Evolutionary conservation across 2,113 vertebrate species (phyloP), one percentile per base, ranked within the genome.

Genomic region (Hystrix cristata): DNA sequence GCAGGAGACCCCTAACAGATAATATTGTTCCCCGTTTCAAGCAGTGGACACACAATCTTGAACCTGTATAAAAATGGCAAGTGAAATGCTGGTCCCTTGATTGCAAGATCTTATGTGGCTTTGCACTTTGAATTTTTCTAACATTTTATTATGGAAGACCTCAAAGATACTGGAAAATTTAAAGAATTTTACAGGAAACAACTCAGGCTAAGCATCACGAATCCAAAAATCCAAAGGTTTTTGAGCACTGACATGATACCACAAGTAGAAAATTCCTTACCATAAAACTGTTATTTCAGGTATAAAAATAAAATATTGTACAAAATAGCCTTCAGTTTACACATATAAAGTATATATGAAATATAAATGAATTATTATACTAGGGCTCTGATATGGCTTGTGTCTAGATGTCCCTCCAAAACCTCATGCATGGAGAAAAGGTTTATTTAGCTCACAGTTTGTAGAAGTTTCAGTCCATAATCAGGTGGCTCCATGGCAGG

Each of bases 121-220:
- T 64, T 81, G 21, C 29, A 69, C 43, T 92, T 90, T n/a, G n/a
- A 76, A 34, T 57, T 87, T 72, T 51, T n/a, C 38, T 64, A 93
- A 88, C 5, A 85, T 59, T 67, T 94, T 60, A 59, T 86, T 65
- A 76, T 60, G 60, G 76, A 94, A 76, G 82, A 64, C 83, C 71
- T 89, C 82, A 96, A 86, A 87, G 34, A 85, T 51, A 81, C 1
- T 64, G 48, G 59, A 88, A 76, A 82, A 11, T 48, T 65, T 46
- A 76, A 90, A 87, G 71, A 96, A 85, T 81, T 80, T 95, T 78
- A 95, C 9, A 64, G 31, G 46, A 51, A 83, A 96, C 21, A 93
- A 48, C n/a, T 65, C 27, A 76, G 38, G 1, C 83, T 43, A 5
- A 72, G 23, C 13, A 90, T 46, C 27, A 46, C 46, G 82, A 53